Evolutionary conservation across 1,140 invertebrate species (phyloP).

Genomic region (Brachionus rubens): DNA sequence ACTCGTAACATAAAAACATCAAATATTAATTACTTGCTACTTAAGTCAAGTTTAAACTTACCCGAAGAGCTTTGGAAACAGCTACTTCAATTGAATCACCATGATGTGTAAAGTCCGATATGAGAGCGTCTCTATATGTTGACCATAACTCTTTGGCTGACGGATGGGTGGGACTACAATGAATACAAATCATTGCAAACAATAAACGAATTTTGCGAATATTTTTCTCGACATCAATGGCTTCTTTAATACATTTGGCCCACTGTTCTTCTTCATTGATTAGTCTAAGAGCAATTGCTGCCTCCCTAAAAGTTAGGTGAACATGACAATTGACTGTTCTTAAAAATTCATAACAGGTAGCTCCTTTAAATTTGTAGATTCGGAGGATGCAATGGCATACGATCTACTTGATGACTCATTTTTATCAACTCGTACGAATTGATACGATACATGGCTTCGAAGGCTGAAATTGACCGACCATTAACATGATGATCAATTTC

Average conservation of each 20-base stretch:
- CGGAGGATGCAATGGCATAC: not conserved
- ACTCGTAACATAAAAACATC: not conserved
- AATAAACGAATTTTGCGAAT: not conserved
- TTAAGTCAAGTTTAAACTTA: not conserved
- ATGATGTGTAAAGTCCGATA: not conserved
- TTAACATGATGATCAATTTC: not conserved
- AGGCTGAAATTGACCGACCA: not conserved
- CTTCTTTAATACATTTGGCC: constrained; percentile 1
- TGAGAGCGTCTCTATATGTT: not conserved
- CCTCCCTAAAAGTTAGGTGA: not conserved
- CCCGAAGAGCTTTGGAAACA: not conserved
- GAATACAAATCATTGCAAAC: not conserved
- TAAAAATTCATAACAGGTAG: not conserved
- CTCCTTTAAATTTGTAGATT: not conserved
- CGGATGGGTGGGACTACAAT: not conserved
- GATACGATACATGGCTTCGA: not conserved
- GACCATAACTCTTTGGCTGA: not conserved
- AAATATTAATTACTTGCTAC: not conserved
- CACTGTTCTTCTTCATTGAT: not conserved
- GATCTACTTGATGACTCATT: not conserved
- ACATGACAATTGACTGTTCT: not conserved
- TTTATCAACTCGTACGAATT: not conserved
- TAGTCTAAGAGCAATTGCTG: not conserved
- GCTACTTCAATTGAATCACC: not conserved
- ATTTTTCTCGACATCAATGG: not conserved